Percentiles rank a stretch among this genome's conserved stretches.
These are phyloP conservation scores for Halcyon malimbica DNA, from an alignment of 2,113 vertebrate species.

Conservation along the genomic window DNA sequence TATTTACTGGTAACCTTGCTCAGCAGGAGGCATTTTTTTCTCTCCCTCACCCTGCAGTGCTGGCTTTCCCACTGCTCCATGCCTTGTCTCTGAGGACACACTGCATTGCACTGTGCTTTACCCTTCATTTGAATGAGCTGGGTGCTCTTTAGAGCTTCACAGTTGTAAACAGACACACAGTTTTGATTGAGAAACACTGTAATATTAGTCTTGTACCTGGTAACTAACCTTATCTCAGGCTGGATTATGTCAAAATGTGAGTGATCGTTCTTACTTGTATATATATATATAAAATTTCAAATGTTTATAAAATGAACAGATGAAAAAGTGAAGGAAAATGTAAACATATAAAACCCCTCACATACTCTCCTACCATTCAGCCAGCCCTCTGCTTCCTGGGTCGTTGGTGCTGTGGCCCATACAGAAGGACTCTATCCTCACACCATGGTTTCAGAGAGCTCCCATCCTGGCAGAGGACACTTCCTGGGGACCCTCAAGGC, in stretches of 20 bases:
- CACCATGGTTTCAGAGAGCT: not conserved
- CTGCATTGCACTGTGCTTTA: not conserved
- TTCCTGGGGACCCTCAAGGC: not conserved
- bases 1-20: not conserved
- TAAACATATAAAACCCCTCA: not conserved
- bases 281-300: not conserved
- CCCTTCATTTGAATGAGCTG: not conserved
- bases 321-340: not conserved
- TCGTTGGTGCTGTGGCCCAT: not conserved
- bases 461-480: not conserved
- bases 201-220: not conserved
- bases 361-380: not conserved
- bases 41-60: not conserved
- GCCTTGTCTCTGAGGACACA: not conserved
- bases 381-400: not conserved
- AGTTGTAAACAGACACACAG: not conserved
- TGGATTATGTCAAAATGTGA: not conserved
- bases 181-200: not conserved
- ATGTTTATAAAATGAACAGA: not conserved
- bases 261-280: not conserved
- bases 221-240: not conserved
- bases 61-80: not conserved
- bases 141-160: constrained; percentile 16
- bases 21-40: not conserved
- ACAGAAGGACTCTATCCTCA: not conserved